Evolutionary conservation across 1,140 invertebrate genomes (phyloP), one percentile per base, ranked within the genome.

Genomic region (Pygmarrhopalites habei): DNA sequence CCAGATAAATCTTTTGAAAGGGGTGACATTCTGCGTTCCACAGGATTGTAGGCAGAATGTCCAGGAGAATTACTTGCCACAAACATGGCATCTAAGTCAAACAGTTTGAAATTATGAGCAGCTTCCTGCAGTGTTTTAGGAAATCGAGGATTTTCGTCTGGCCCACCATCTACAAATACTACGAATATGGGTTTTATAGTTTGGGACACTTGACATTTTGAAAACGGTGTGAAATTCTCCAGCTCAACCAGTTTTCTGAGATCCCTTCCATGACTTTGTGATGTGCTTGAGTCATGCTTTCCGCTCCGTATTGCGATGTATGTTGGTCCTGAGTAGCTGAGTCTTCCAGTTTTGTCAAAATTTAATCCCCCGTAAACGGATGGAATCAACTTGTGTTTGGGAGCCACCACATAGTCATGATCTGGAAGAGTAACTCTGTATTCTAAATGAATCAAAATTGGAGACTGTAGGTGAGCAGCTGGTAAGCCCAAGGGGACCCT

Each of bases 61-160:
- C 74, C 73, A 53, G 76, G 76, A 51, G 77, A 75, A 73, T 79
- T 75, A 5, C 74, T 76, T 19, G 69, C 71, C 39, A 77, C 72
- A 65, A 73, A 79, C 43, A 75, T 25, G 51, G 73, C 76, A 68
- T 79, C 77, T 41, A 78, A 65, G 71, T 79, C 70, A 14, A 32
- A 52, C 19, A 43, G 32, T 23, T 35, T 14, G 30, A 64, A 64
- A n/a, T 35, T 26, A 1, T 30, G 25, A 58, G 70, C 63, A 43
- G 67, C 64, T 61, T 52, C 72, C 62, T 46, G 68, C 58, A 61
- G 52, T 12, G 35, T 46, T 43, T 44, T 30, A 15, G 51, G 56
- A 23, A 47, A 53, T 30, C 74, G 55, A 21, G 76, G 76, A 61
- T 77, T 78, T 72, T 78, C 74, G 64, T 79, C 75, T 10, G 75